Evolutionary conservation across 2,797 vertebrate genomes (phyloP).

Genomic region (Calcarius lapponicus): DNA sequence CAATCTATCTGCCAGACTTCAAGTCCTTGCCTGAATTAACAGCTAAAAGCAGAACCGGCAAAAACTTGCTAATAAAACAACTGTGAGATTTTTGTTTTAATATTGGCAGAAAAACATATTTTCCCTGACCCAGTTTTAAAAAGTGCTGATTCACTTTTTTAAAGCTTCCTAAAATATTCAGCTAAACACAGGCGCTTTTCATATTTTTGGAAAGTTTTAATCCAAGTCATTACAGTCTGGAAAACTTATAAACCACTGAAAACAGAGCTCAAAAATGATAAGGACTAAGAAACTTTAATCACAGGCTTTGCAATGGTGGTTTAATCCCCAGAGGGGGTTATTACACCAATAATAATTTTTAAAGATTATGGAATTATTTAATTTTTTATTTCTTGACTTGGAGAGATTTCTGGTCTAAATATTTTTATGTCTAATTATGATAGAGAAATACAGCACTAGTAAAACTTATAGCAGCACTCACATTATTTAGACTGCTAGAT

Average conservation of each 20-base stretch:
- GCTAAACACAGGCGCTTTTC: background rate
- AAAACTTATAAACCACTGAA: constrained; percentile 30
- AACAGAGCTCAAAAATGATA: constrained; percentile 32
- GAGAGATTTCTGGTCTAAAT: constrained; percentile 7
- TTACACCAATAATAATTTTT: constrained; percentile 37
- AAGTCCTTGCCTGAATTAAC: constrained; percentile 28
- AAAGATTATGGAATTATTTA: constrained; percentile 29
- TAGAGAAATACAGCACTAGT: background rate
- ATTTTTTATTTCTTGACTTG: constrained; percentile 30
- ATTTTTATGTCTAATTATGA: constrained; percentile 30
- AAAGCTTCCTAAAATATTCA: constrained; percentile 43
- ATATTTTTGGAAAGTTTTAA: constrained; percentile 39
- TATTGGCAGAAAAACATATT: constrained; percentile 31
- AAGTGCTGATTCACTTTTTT: constrained; percentile 49
- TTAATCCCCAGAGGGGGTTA: constrained; percentile 32
- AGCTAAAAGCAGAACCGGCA: background rate
- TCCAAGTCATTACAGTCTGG: constrained; percentile 34
- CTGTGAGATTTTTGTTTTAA: constrained; percentile 8
- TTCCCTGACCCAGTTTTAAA: constrained; percentile 41
- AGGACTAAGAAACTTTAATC: constrained; percentile 42
- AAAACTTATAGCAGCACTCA: background rate
- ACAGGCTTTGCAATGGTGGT: background rate
- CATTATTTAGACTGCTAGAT: background rate
- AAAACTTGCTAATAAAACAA: constrained; percentile 33
- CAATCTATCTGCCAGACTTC: constrained; percentile 13